These are phyloP conservation scores for Austrolebias charrua DNA, from an alignment of 2,797 vertebrate genomes.

Conservation along the genomic window DNA sequence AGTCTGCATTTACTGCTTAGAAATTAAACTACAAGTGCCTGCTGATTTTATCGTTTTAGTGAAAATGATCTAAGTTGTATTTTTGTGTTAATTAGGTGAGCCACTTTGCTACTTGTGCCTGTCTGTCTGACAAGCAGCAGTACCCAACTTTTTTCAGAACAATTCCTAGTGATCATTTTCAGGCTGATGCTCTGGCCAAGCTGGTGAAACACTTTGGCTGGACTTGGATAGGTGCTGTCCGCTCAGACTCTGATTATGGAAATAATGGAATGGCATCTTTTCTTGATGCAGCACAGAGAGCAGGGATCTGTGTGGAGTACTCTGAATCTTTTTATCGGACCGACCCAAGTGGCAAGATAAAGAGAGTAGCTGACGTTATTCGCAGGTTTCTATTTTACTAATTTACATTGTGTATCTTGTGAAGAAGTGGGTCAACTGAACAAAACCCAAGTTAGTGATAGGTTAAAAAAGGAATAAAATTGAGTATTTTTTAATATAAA, in stretches of 20 bases:
- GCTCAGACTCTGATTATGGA: constrained; percentile 75
- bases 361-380: constrained; percentile 69
- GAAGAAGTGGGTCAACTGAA: not conserved
- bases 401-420: not conserved
- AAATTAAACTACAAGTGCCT: no score
- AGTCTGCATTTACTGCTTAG: no score
- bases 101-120: constrained; percentile 68
- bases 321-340: constrained; percentile 64
- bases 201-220: no score
- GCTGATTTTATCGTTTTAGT: no score
- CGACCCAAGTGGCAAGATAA: constrained; percentile 54
- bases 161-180: constrained; percentile 71
- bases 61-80: no score
- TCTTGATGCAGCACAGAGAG: constrained; percentile 49
- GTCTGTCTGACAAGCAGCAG: constrained; percentile 58
- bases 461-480: no score
- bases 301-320: constrained; percentile 73
- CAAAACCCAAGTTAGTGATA: not conserved
- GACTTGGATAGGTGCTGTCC: constrained; percentile 64
- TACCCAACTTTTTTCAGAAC: constrained; percentile 77
- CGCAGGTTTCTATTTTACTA: constrained; percentile 43
- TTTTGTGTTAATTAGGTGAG: constrained; percentile 60
- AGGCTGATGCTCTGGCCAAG: no score
- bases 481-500: no score
- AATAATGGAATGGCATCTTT: constrained; percentile 75